Evolutionary conservation across 1,140 invertebrate genomes (phyloP).

Genomic region (Nylanderia fulva): DNA sequence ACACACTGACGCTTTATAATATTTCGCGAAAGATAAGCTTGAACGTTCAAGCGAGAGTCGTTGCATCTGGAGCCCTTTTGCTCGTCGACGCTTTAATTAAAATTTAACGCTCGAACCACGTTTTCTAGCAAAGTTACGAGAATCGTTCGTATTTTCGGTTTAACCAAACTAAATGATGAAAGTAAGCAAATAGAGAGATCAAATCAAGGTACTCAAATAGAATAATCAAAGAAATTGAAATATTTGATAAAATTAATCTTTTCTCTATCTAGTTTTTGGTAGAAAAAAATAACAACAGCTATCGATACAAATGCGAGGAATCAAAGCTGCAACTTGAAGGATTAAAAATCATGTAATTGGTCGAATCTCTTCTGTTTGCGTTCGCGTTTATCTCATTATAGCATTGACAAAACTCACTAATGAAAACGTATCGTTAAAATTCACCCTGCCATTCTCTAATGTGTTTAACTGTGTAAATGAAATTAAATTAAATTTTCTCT

Average conservation of each 20-base stretch:
- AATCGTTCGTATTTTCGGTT: not conserved
- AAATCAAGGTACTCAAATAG: too few species aligned
- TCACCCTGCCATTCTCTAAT: not conserved
- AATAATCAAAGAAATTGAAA: too few species aligned
- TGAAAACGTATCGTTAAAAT: conserved; percentile 13
- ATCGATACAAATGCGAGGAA: not conserved
- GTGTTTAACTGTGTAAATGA: conserved; percentile 6
- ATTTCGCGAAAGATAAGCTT: conserved; percentile 33
- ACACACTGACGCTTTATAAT: conserved; percentile 57
- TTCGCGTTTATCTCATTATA: not conserved
- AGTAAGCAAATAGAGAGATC: not conserved
- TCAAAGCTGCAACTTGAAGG: not conserved
- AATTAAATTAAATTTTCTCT: conserved; percentile 42
- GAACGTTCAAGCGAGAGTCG: not conserved
- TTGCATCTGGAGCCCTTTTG: not conserved
- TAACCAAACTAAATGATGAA: not conserved
- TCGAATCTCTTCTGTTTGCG: not conserved
- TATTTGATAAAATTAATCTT: not conserved
- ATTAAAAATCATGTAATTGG: conserved; percentile 8
- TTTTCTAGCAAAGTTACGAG: not conserved
- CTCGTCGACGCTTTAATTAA: conserved; percentile 52
- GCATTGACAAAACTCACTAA: not conserved
- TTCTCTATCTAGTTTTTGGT: not conserved
- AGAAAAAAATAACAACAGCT: not conserved
- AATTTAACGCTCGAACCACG: conserved; percentile 7